Conservation (phyloP, 2,888 invertebrate species). For the Bombylius major region DNA sequence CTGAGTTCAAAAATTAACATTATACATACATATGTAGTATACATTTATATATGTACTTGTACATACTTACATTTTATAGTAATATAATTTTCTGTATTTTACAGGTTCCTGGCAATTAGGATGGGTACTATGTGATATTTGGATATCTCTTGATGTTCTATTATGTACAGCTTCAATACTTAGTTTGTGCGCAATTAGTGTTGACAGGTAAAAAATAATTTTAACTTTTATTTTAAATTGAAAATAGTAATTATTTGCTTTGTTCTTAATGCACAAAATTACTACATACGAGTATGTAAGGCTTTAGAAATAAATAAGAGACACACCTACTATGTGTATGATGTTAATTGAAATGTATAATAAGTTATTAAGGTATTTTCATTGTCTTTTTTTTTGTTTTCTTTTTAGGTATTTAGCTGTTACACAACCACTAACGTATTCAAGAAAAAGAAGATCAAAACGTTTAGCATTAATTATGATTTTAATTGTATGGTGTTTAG, state of each 20-base stretch:
- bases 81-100: constrained; percentile 14
- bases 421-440: constrained; percentile 84
- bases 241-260: too few relatives aligned
- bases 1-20: too few relatives aligned
- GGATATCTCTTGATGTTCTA: constrained; percentile 86
- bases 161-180: constrained; percentile 89
- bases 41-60: too few relatives aligned
- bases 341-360: too few relatives aligned
- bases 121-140: constrained; percentile 74
- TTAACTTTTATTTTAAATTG: not conserved
- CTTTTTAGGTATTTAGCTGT: constrained; percentile 70
- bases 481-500: constrained; percentile 78
- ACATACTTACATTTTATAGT: too few relatives aligned
- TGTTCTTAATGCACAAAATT: too few relatives aligned
- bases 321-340: too few relatives aligned
- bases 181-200: constrained; percentile 83
- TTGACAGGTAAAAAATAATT: constrained; percentile 46
- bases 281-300: too few relatives aligned
- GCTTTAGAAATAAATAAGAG: too few relatives aligned
- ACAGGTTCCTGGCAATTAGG: constrained; percentile 80
- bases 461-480: constrained; percentile 77
- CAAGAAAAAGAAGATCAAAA: constrained; percentile 73
- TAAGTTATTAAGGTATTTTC: too few relatives aligned
- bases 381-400: too few relatives aligned
- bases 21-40: too few relatives aligned